Percentiles rank a stretch among this genome's conserved stretches.
phyloP scores from a whole-genome alignment of 2,113 vertebrate genomes.

The Caracal caracal region DNA sequence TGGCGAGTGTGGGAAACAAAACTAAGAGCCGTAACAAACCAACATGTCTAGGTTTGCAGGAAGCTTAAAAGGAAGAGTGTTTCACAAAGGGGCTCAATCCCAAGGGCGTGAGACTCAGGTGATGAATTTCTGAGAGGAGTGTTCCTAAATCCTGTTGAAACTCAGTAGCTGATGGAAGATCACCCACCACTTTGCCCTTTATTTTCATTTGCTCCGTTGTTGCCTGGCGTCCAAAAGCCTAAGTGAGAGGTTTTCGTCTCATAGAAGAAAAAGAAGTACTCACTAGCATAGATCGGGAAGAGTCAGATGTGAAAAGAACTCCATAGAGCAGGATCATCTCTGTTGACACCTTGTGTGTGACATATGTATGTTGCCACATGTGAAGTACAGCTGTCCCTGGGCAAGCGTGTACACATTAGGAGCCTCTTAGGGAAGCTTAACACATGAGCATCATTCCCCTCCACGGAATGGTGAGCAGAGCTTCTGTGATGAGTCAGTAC shows the following conservation, averaged over 20 bases:
- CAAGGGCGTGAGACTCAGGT: not conserved
- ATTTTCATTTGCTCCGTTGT: constrained; percentile 25
- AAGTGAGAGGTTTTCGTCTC: constrained; percentile 19
- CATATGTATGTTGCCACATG: not conserved
- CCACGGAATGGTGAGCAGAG: not conserved
- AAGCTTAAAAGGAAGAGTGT: not conserved
- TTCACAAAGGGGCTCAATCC: not conserved
- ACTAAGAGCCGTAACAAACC: not conserved
- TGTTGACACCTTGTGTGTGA: not conserved
- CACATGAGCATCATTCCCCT: not conserved
- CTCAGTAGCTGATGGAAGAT: not conserved
- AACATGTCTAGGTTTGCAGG: not conserved
- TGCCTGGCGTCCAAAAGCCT: constrained; percentile 29
- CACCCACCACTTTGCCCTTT: not conserved
- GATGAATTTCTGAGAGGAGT: not conserved
- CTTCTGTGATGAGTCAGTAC: constrained; percentile 53
- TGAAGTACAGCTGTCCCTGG: constrained; percentile 21
- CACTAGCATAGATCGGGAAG: constrained; percentile 26
- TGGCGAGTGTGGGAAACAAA: not conserved
- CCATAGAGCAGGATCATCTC: not conserved
- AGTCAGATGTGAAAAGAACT: not conserved
- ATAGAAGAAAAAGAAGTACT: constrained; percentile 17
- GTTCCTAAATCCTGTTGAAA: not conserved
- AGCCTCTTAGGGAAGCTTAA: not conserved
- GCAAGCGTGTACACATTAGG: not conserved